Percentiles rank a stretch among this genome's conserved stretches.
Conservation (phyloP, 2,888 invertebrate genomes). For the Amphiduros pacificus region DNA sequence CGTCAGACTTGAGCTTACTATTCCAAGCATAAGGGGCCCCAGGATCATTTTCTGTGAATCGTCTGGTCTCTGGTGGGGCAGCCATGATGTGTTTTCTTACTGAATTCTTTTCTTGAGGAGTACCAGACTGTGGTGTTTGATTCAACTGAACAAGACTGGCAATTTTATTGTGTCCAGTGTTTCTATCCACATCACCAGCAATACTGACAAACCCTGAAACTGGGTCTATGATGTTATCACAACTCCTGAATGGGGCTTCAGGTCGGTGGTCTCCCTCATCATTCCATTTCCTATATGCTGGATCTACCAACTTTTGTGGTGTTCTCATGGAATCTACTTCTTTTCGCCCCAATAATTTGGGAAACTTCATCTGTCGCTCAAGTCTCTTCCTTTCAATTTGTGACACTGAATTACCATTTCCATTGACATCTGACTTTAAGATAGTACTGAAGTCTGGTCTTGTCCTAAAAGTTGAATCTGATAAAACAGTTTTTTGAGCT, state of each 20-base stretch:
- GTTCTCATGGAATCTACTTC: constrained; percentile 49
- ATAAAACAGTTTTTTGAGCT: constrained; percentile 26
- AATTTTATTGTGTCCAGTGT: constrained; percentile 47
- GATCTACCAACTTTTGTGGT: constrained; percentile 27
- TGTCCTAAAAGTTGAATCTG: constrained; percentile 46
- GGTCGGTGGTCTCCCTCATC: constrained; percentile 49
- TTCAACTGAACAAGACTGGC: constrained; percentile 45
- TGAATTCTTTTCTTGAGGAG: constrained; percentile 41
- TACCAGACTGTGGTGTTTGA: constrained; percentile 44
- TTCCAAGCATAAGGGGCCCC: constrained; percentile 53
- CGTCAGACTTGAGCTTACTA: constrained; percentile 47
- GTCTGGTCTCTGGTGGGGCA: constrained; percentile 44
- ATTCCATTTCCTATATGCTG: constrained; percentile 44
- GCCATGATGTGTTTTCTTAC: constrained; percentile 36
- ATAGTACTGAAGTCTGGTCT: constrained; percentile 44
- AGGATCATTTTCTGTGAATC: constrained; percentile 45
- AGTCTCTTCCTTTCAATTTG: constrained; percentile 48
- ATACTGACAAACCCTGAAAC: constrained; percentile 56
- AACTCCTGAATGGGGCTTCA: constrained; percentile 46
- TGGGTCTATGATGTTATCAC: constrained; percentile 55
- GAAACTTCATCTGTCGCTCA: constrained; percentile 51
- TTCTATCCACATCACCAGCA: constrained; percentile 51
- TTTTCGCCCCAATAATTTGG: constrained; percentile 40
- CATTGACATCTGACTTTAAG: constrained; percentile 44
- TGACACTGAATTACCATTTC: constrained; percentile 40